phyloP scores from a whole-genome alignment of 2,113 vertebrate species.

The Pelobates fuscus region DNA sequence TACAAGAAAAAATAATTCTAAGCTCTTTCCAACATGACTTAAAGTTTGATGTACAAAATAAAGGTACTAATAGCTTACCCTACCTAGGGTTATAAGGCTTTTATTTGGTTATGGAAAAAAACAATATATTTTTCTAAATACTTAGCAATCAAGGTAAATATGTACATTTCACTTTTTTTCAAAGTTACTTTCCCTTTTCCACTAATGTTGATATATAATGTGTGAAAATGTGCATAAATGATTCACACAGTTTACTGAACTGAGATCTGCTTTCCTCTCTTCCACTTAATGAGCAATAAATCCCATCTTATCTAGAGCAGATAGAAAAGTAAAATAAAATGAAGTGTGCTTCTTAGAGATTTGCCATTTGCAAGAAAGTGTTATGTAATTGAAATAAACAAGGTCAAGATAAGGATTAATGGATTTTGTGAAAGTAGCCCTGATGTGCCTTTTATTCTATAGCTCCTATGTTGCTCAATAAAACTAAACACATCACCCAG shows the following conservation, averaged over 20 bases:
- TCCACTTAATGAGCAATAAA: slow-evolving; percentile 24
- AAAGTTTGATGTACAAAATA: too few species aligned
- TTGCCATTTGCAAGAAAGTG: slow-evolving; percentile 18
- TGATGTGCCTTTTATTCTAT: slow-evolving; percentile 34
- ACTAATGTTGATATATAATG: not conserved
- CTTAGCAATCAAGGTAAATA: too few species aligned
- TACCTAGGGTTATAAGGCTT: too few species aligned
- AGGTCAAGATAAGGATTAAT: slow-evolving; percentile 27
- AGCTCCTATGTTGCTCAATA: slow-evolving; percentile 19
- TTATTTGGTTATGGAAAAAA: too few species aligned
- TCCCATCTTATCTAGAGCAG: slow-evolving; percentile 15
- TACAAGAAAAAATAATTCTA: too few species aligned
- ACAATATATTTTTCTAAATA: too few species aligned
- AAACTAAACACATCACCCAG: slow-evolving; percentile 9
- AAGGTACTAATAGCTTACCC: too few species aligned
- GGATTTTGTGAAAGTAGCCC: slow-evolving; percentile 44
- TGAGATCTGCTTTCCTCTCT: slow-evolving; percentile 24
- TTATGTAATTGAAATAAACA: slow-evolving; percentile 37
- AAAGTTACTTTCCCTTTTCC: not conserved
- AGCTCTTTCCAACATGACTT: too few species aligned
- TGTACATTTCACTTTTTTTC: too few species aligned
- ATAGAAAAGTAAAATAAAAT: slow-evolving; percentile 32
- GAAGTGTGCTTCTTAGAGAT: slow-evolving; percentile 41
- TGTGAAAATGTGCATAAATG: not conserved
- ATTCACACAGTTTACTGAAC: not conserved